Base-by-base conservation (phyloP, 2,888 invertebrate genomes). In the Ectemnius continuus region DNA sequence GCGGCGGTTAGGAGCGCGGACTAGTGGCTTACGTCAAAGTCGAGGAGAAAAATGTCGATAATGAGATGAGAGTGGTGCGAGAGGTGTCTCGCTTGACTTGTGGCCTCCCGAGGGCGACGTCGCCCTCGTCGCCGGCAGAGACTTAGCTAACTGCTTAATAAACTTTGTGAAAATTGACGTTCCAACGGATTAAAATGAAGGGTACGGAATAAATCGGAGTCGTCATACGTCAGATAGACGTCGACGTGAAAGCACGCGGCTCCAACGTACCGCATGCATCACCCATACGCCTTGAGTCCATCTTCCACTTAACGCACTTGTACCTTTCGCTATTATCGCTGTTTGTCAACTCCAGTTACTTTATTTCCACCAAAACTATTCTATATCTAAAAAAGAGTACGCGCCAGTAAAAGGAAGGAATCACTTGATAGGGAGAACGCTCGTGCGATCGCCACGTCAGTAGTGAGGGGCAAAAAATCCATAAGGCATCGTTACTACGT, bases 401-500 rank as follows among this genome's bases (percentile, higher is more conserved):
- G 2, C 8, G 36, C 36, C 6, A 36, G 8, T 23, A 23, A 23
- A 23, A 23, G 23, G 3, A 23, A 23, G 3, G 23, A 23, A 23
- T 23, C 23, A 3, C 23, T 3, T 23, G 23, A 23, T 23, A 23
- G 23, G 23, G 3, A 23, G 2, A 23, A 84, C 84, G 77, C 75
- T 82, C 74, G 70, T 79, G 73, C 82, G 84, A 88, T 87, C 86
- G 89, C 90, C 90, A 90, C 90, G 90, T 90, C 90, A 90, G 36
- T 36, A 36, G 36, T 84, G 80, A 75, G 82, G 80, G 70, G 75
- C 83, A 84, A 87, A 86, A 88, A 88, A 88, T 89, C 89, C 86
- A 89, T 89, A 89, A 79, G 82, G 76, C 85, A 87, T 87, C 86
- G 84, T 87, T 84, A 84, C 85, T 82, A 76, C 81, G 81, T 74